Evolutionary conservation across 2,113 vertebrate species (phyloP).

Genomic region (pig (Sus scrofa)): DNA sequence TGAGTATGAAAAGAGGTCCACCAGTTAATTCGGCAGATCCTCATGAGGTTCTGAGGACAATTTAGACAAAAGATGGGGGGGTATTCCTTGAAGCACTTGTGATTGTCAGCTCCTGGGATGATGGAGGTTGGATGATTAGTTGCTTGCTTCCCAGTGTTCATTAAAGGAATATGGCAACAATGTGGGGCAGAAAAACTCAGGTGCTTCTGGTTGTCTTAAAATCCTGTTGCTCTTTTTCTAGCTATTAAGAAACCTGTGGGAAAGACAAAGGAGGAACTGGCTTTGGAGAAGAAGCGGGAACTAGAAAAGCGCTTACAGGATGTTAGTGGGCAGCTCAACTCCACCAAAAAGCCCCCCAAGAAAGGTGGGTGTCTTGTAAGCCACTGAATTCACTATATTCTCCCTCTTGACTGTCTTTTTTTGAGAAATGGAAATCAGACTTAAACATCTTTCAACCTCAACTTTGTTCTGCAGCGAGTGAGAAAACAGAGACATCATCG

Average conservation of each 20-base stretch:
- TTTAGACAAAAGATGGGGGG: neutral
- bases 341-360: slow-evolving; percentile 94
- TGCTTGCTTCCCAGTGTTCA: neutral
- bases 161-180: neutral
- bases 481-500: slow-evolving; percentile 84
- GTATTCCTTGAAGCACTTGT: rapidly evolving
- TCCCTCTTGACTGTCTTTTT: rapidly evolving
- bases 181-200: neutral
- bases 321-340: slow-evolving; percentile 96
- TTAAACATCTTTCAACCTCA: neutral
- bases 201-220: neutral
- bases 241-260: slow-evolving; percentile 93
- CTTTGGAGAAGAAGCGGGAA: slow-evolving; percentile 95
- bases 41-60: rapidly evolving
- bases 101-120: neutral
- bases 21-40: rapidly evolving
- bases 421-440: neutral
- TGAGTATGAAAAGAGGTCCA: slow-evolving; percentile 67
- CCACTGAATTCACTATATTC: neutral
- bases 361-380: slow-evolving; percentile 89
- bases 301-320: slow-evolving; percentile 95
- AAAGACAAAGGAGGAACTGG: slow-evolving; percentile 94
- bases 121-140: neutral
- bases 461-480: slow-evolving; percentile 87
- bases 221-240: slow-evolving; percentile 42